Percentiles rank a stretch among this genome's conserved stretches.
Evolutionary conservation across 2,888 invertebrate genomes (phyloP).

Genomic region (Eilema griseolum): DNA sequence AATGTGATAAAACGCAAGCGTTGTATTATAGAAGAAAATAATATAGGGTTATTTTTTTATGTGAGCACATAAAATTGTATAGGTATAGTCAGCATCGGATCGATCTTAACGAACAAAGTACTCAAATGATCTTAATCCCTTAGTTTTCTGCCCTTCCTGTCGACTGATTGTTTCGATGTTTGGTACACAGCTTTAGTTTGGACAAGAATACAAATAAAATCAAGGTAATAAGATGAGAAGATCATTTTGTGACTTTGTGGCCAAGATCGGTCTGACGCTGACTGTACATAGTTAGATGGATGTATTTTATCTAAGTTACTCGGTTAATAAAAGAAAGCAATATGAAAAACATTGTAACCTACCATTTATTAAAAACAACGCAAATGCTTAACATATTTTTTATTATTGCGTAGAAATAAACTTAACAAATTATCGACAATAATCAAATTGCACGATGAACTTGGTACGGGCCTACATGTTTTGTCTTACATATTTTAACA

Average conservation of each 20-base stretch:
- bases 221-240: too few relatives aligned
- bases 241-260: too few relatives aligned
- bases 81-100: too few relatives aligned
- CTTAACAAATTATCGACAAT: background rate
- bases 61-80: background rate
- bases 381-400: background rate
- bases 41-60: slow-evolving; percentile 7
- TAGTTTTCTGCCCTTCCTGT: too few relatives aligned
- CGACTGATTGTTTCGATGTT: too few relatives aligned
- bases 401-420: background rate
- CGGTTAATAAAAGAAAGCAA: background rate
- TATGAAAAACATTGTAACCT: background rate
- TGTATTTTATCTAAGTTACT: background rate
- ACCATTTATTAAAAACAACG: background rate
- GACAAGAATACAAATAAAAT: too few relatives aligned
- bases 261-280: too few relatives aligned
- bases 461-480: slow-evolving; percentile 1
- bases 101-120: too few relatives aligned
- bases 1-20: background rate
- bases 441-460: slow-evolving; percentile 1
- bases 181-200: too few relatives aligned
- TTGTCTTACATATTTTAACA: background rate
- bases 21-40: background rate
- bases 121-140: too few relatives aligned
- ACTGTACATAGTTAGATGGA: background rate